A percentile compares a stretch with the other conserved stretches of the same genome.
phyloP scores from a whole-genome alignment of 1,140 invertebrate species.

The Parasteatoda tepidariorum region DNA sequence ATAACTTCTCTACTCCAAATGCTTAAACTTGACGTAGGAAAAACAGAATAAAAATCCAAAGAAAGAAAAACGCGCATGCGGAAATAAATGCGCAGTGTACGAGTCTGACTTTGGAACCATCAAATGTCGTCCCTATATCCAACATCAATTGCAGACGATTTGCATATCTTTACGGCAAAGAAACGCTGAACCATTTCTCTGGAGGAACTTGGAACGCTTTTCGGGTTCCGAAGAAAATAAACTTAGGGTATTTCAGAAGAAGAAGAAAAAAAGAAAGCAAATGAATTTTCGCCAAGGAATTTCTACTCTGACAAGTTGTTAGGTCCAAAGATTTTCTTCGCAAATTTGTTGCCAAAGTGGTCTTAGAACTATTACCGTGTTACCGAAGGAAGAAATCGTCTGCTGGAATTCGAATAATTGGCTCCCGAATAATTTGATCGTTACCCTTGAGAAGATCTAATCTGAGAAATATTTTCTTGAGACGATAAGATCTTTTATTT shows the following conservation, averaged over 20 bases:
- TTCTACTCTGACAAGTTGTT: neutral
- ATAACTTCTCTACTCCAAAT: too few species aligned
- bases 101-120: neutral
- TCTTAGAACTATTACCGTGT: neutral
- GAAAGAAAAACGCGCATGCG: neutral
- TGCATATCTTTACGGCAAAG: neutral
- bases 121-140: neutral
- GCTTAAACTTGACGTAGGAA: neutral
- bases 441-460: neutral
- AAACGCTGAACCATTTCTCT: neutral
- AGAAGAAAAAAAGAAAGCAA: neutral
- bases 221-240: constrained; percentile 19
- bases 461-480: too few species aligned
- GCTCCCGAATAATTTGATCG: neutral
- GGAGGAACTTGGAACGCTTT: neutral
- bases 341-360: neutral
- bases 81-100: neutral
- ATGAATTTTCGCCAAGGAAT: neutral
- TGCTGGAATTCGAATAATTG: neutral
- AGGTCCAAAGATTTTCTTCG: neutral
- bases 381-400: neutral
- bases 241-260: constrained; percentile 1
- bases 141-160: constrained; percentile 1
- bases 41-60: neutral
- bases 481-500: too few species aligned